Base-by-base conservation (phyloP, 2,113 vertebrate genomes). In the Conger conger region DNA sequence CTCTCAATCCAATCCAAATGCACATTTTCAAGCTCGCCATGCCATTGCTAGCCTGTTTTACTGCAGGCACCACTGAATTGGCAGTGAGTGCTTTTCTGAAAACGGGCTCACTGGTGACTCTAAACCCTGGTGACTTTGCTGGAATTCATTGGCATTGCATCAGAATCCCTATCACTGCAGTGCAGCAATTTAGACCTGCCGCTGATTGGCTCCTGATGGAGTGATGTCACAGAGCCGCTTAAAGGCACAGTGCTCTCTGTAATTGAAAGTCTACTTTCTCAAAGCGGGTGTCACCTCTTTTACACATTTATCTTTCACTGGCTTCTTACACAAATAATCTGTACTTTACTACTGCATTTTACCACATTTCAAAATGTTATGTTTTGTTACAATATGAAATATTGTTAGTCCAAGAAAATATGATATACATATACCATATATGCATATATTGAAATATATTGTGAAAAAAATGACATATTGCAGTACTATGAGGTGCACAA, bases 201-300 rank as follows among this genome's bases (percentile, higher is more conserved):
- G n/a, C 68, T 73, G 68, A 73, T 73, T 73, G 68, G 68, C 68
- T 27, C 57, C 68, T 73, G 68, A 73, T 73, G 68, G 68, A 73
- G 68, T 73, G 68, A 73, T 73, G 68, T 73, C 68, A 73, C n/a
- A 33, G 23, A 5, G n/a, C 27, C 33, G 6, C n/a, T 73, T 73
- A 73, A 73, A 73, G 68, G 68, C n/a, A 73, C n/a, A 73, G 68
- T 2, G 68, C n/a, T n/a, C 57, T 63, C 68, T 73, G 4, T 68
- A 73, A 13, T 11, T 13, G 68, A 27, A 73, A 13, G 68, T 11
- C 30, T 27, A n/a, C 1, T 33, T 30, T n/a, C 27, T 73, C n/a
- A 33, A 15, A 33, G n/a, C 1, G 27, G 23, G 5, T 63, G 2
- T 63, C 57, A 63, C 57, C 11, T 63, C 57, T 27, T 11, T 8